A percentile compares a stretch with the other conserved stretches of the same genome.
These are phyloP conservation scores for Sebastes kiyomatsui DNA, from an alignment of 2,797 vertebrate genomes.

Conservation along the genomic window DNA sequence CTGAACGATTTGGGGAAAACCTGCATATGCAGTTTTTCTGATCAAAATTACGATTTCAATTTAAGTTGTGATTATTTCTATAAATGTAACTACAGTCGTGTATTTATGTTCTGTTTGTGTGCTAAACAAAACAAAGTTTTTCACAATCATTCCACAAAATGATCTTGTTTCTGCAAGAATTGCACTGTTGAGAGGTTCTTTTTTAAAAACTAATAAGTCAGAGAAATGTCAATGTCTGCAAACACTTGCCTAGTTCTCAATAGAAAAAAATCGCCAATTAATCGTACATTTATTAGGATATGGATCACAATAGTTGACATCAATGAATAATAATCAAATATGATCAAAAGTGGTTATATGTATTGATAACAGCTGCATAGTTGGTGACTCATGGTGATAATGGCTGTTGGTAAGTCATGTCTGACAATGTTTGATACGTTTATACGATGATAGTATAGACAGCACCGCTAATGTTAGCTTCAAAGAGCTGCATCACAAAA, in stretches of 20 bases:
- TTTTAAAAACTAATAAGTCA: background rate
- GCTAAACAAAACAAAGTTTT: too few relatives aligned
- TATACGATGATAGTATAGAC: background rate
- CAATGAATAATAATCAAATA: background rate
- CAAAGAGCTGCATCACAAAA: background rate
- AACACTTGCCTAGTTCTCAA: background rate
- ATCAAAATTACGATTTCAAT: too few relatives aligned
- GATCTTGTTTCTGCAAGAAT: too few relatives aligned
- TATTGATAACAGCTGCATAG: background rate
- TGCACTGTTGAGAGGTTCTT: too few relatives aligned
- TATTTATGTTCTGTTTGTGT: too few relatives aligned
- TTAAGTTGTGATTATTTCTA: too few relatives aligned
- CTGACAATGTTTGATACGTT: background rate
- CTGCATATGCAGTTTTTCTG: too few relatives aligned
- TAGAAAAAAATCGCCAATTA: background rate
- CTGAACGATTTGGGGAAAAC: too few relatives aligned
- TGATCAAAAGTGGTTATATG: background rate
- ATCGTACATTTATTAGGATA: background rate
- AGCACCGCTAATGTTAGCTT: background rate
- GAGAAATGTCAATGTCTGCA: background rate
- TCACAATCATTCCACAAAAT: too few relatives aligned
- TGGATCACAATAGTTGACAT: background rate
- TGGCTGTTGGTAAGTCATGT: background rate
- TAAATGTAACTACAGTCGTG: too few relatives aligned
- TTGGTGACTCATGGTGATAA: background rate